Base-by-base conservation (phyloP, 2,797 vertebrate species). In the Triplophysa bombifrons region DNA sequence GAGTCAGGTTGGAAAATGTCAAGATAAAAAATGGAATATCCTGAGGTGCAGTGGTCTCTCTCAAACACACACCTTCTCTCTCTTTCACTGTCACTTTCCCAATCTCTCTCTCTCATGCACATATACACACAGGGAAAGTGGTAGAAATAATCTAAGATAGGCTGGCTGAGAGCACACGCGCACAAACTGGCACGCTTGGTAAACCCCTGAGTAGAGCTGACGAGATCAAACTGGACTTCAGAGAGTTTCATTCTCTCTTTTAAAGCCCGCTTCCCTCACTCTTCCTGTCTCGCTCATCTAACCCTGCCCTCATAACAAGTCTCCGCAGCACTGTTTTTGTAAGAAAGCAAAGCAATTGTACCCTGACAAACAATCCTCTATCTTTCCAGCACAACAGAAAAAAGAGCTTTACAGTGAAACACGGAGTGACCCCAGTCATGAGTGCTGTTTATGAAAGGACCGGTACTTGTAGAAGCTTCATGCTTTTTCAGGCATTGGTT, bases 181-280 rank as follows among this genome's bases (percentile, higher is more conserved):
- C n/a, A 71, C 46, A 71, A 70, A 78, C 76, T 78, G 53, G 53
- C 65, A 76, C 3, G 44, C 51, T 48, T n/a, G 2, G 55, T 68
- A 65, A 30, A 83, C 83, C 88, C 87, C 65, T 73, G 83, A 90
- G 88, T 85, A 65, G 77, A 78, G 80, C 86, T 90, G 90, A 91
- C 81, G 78, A 91, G 90, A 93, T 92, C 89, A 91, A 92, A 92
- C 88, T 83, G 71, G 90, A 89, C 88, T 88, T 82, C 84, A 74
- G 13, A 48, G 48, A n/a, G 65, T 48, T 69, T 20, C 60, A 44
- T 72, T 61, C 38, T 79, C 64, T 66, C 74, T 75, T 68, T 55
- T 48, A 66, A 78, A 86, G 76, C 58, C 76, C 55, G 64, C 75
- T 58, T 65, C 68, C 60, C 46, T 58, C 41, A 22, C 56, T 27